Conservation (phyloP, 2,797 vertebrate species). For the Clarias pachynema region DNA sequence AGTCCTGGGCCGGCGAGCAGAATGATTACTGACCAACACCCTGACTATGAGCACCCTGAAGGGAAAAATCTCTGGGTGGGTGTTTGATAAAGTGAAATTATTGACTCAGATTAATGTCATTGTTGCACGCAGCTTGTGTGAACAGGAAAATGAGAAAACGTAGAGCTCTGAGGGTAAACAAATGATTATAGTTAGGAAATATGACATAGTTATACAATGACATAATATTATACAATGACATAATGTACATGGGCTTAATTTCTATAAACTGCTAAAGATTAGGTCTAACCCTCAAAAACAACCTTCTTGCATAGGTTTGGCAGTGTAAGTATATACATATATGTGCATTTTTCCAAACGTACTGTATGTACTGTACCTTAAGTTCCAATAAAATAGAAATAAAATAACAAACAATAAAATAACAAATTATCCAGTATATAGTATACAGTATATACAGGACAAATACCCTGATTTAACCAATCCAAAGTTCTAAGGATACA, state of each 20-base stretch:
- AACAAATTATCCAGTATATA: not conserved
- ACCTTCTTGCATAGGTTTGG: no score
- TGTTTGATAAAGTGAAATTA: slow-evolving; percentile 15
- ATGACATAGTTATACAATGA: slow-evolving; percentile 10
- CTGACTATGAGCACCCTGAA: slow-evolving; percentile 6
- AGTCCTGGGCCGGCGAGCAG: not conserved
- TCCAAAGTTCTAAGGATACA: not conserved
- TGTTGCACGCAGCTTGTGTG: slow-evolving; percentile 9
- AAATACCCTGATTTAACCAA: not conserved
- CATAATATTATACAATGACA: not conserved
- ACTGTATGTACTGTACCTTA: not conserved
- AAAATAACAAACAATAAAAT: not conserved
- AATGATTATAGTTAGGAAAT: not conserved
- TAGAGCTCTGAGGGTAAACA: not conserved
- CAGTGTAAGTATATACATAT: not conserved
- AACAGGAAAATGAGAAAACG: not conserved
- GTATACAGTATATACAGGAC: not conserved
- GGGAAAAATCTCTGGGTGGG: slow-evolving; percentile 8
- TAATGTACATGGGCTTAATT: not conserved
- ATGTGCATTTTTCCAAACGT: not conserved
- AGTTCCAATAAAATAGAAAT: not conserved
- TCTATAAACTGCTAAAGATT: not conserved
- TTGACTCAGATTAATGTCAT: slow-evolving; percentile 17
- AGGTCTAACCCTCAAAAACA: not conserved
- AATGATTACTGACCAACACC: slow-evolving; percentile 27